Percentiles rank a stretch among this genome's conserved stretches.
These are phyloP conservation scores for Drosophila paracracens DNA, from an alignment of 2,888 invertebrate genomes.

Conservation along the genomic window DNA sequence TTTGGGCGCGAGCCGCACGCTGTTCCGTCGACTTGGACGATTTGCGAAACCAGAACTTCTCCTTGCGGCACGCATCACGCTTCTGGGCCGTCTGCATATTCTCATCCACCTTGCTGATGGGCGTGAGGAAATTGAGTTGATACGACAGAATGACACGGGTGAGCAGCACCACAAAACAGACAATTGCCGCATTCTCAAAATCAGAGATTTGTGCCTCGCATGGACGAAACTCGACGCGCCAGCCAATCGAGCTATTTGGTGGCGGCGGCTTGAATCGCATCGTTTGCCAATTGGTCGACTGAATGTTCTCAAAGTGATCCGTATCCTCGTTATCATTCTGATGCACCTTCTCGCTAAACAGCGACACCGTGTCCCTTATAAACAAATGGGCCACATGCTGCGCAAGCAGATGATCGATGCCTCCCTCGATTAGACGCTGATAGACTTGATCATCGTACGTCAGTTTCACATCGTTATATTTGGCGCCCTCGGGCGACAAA, in stretches of 20 bases:
- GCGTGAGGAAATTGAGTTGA: conserved; percentile 97
- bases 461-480: conserved; percentile 97
- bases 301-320: conserved; percentile 99
- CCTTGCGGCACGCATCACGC: conserved; percentile 92
- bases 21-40: conserved; percentile 87
- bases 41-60: conserved; percentile 97
- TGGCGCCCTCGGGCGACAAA: conserved; percentile 94
- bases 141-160: conserved; percentile 98
- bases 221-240: conserved; percentile 99
- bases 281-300: conserved; percentile 99
- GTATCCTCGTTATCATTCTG: conserved; percentile 97
- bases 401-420: conserved; percentile 96
- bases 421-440: conserved; percentile 92
- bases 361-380: conserved; percentile 97
- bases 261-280: conserved; percentile 99
- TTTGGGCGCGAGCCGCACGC: conserved; percentile 52
- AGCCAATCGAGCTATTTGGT: conserved; percentile 97
- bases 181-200: conserved; percentile 99
- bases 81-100: conserved; percentile 98
- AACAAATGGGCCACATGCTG: conserved; percentile 99
- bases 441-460: conserved; percentile 94
- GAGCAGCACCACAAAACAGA: conserved; percentile 98
- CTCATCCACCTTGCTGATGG: conserved; percentile 98
- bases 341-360: conserved; percentile 97
- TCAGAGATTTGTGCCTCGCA: conserved; percentile 99